phyloP scores from a whole-genome alignment of 30 jellyfish, hydroid and myxozoan species.

The Calvadosia cruxmelitensis region DNA sequence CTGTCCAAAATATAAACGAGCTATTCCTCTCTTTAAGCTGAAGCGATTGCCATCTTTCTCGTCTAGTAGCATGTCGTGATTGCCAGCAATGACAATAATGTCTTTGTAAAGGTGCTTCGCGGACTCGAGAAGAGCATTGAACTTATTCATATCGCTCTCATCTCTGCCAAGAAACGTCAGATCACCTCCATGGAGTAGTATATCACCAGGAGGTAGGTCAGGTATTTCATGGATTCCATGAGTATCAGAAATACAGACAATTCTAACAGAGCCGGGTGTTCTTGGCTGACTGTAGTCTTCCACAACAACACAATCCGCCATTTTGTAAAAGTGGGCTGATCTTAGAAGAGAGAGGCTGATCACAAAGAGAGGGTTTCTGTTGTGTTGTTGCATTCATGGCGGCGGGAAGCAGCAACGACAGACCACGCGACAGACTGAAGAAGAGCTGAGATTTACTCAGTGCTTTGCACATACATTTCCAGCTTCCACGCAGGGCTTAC shows the following conservation, averaged over 20 bases:
- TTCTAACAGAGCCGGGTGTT: constrained; percentile 36
- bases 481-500: too few species aligned
- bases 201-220: constrained; percentile 66
- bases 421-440: too few species aligned
- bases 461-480: too few species aligned
- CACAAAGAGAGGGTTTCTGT: too few species aligned
- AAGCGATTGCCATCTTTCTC: constrained; percentile 22
- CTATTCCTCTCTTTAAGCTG: constrained; percentile 11
- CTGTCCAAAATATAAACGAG: constrained; percentile 22
- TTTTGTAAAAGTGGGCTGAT: too few species aligned
- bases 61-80: constrained; percentile 73
- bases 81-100: constrained; percentile 88
- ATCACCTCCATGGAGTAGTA: constrained; percentile 84
- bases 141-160: constrained; percentile 30
- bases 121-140: constrained; percentile 30
- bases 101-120: constrained; percentile 34
- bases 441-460: too few species aligned
- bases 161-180: constrained; percentile 52
- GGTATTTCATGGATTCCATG: constrained; percentile 41
- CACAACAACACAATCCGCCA: too few species aligned
- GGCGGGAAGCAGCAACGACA: too few species aligned
- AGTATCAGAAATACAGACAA: constrained; percentile 95
- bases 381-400: too few species aligned
- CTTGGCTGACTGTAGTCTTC: constrained; percentile 10
- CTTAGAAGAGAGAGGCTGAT: too few species aligned